Base-by-base conservation (phyloP, 2,888 invertebrate genomes). In the Myathropa florea region DNA sequence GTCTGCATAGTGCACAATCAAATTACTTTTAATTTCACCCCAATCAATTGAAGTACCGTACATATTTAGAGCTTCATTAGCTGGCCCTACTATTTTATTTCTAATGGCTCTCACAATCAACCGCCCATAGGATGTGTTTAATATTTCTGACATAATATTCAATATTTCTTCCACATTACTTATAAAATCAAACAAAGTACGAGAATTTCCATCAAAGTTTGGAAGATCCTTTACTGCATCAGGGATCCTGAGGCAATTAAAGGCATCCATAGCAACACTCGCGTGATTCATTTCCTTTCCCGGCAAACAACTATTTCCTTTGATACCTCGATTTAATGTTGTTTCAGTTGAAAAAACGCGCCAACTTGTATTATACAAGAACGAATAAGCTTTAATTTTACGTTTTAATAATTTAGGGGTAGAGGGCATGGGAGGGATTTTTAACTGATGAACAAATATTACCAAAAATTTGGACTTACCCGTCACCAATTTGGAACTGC, bases 61-160 rank as follows among this genome's bases (percentile, higher is more conserved):
- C 59, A 88, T 79, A 72, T 85, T 89, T 7, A 89, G 70, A 1
- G 81, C 80, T 39, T 88, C 87, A 55, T 89, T 89, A 10, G 88
- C 88, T 28, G 57, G 71, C 1, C 88, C 82, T 21, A 73, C 59
- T 46, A 89, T 88, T 83, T 88, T 89, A 67, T 89, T 88, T 36
- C 88, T 65, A 63, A 88, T 86, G 14, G 84, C 76, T 39, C 87
- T 60, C 4, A 88, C 33, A 23, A 88, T 53, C n/a, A 88, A 57
- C 72, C 78, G 67, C 23, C 65, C 76, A 53, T 86, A 77, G 21
- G 63, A 39, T 4, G 77, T 85, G 10, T 79, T 73, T 70, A 81
- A 70, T 23, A 79, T 59, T 10, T 55, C 60, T 46, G 36, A 21
- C 4, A 88, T 24, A n/a, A 68, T 70, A 24, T 30, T 21, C 55